Conservation (phyloP, 2,888 invertebrate species). For the Cerastoderma edule region DNA sequence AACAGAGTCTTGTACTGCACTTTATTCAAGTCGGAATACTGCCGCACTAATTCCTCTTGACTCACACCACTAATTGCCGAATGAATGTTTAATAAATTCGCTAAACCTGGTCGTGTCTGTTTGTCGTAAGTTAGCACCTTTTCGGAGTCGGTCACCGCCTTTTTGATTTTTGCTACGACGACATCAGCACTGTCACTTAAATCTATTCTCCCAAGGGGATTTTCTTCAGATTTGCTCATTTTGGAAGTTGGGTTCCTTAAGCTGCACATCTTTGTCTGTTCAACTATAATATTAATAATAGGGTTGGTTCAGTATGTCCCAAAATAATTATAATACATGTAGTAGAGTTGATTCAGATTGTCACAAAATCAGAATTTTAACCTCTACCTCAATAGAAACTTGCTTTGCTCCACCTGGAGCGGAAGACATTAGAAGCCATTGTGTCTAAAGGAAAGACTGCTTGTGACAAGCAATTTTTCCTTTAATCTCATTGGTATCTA, state of each 20-base stretch:
- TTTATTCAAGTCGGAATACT: slow-evolving; percentile 89
- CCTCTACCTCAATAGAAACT: no score
- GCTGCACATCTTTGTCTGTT: slow-evolving; percentile 87
- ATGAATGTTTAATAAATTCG: slow-evolving; percentile 94
- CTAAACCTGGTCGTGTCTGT: slow-evolving; percentile 91
- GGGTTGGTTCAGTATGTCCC: no score
- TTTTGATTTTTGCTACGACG: slow-evolving; percentile 90
- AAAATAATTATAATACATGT: no score
- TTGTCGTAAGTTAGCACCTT: slow-evolving; percentile 92
- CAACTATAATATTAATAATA: no score
- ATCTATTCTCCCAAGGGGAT: slow-evolving; percentile 91
- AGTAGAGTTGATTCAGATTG: no score
- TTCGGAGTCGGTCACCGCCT: slow-evolving; percentile 95
- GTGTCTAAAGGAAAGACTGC: no score
- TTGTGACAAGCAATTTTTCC: no score
- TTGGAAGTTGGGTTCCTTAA: slow-evolving; percentile 94
- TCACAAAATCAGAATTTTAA: no score
- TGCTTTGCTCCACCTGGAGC: no score
- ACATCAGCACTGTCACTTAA: slow-evolving; percentile 90
- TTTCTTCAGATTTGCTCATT: slow-evolving; percentile 98
- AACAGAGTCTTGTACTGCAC: slow-evolving; percentile 90
- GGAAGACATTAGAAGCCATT: no score
- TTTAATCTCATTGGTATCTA: no score
- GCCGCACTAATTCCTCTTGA: slow-evolving; percentile 89
- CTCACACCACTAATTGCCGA: slow-evolving; percentile 89